Base-by-base conservation (phyloP, 2,797 vertebrate genomes). In the Galaxias olidus region DNA sequence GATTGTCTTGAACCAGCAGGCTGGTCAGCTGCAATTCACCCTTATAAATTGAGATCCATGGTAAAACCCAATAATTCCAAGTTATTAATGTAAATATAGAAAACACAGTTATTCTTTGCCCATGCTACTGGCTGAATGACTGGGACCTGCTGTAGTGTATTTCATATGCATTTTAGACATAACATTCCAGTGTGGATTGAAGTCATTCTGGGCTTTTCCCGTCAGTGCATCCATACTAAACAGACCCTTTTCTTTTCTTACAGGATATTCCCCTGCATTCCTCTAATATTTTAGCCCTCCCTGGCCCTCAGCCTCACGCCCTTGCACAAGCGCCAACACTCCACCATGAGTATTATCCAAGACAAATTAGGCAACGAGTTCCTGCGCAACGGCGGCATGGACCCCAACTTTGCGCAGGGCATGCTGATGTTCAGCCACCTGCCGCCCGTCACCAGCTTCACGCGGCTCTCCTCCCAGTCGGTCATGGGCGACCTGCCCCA, bases 391-490 rank as follows among this genome's bases (percentile, higher is more conserved):
- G 93, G 94, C 72, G 93, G 93, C 81, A 98, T 98, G 96, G 97
- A 98, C 88, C 94, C 96, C 79, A 90, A 93, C 76, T 98, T 97
- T 72, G 90, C 96, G 76, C 94, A 93, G 72, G 89, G 96, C 82
- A 96, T 97, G 96, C 94, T 97, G 69, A 96, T 98, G 96, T 98
- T 99, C 90, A 98, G 95, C 89, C 97, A 98, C 90, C 93, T 99
- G 69, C 97, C 97, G 54, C 97, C 97, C 20, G 96, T 99, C 89
- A 95, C 96, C 92, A 97, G 96, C 91, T 98, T 99, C 83, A 93
- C 96, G 13, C 93, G 96, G 65, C 92, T 96, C 77, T 90, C 96
- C 71, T 91, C 94, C 61, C 89, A 93, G 89, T 91, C 95, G 8
- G 92, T 94, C 71, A 93, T 90, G 89, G 87, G 86, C 3, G 92